Percentiles rank a stretch among this genome's conserved stretches.
phyloP scores from a whole-genome alignment of 2,888 invertebrate species.

The Leptura quadrifasciata region DNA sequence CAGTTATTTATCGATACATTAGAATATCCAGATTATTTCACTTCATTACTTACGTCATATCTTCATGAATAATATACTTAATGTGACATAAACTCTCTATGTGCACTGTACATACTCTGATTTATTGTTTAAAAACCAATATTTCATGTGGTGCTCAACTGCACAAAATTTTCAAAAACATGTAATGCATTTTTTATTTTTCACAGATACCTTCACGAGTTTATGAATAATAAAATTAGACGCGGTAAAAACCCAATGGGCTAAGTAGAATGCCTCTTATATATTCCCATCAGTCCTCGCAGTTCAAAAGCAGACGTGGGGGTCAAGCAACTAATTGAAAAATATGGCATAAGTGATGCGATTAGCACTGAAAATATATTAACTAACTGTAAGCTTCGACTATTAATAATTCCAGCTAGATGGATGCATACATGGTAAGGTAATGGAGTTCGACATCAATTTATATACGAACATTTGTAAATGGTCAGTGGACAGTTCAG shows the following conservation, averaged over 20 bases:
- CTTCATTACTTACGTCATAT: not conserved
- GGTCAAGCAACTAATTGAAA: slow-evolving; percentile 63
- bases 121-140: not conserved
- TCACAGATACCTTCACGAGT: not conserved
- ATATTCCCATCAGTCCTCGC: slow-evolving; percentile 35
- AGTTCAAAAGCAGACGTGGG: slow-evolving; percentile 60
- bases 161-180: not conserved
- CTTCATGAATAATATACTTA: not conserved
- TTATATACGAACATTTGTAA: slow-evolving; percentile 31
- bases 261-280: slow-evolving; percentile 10
- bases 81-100: not conserved
- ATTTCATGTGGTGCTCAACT: not conserved
- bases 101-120: not conserved
- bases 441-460: slow-evolving; percentile 56
- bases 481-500: slow-evolving; percentile 33
- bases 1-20: too few species aligned
- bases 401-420: slow-evolving; percentile 57
- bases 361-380: slow-evolving; percentile 64
- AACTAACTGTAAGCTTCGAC: slow-evolving; percentile 55
- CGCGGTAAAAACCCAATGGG: slow-evolving; percentile 17
- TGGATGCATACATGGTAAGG: slow-evolving; percentile 54
- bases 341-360: slow-evolving; percentile 63
- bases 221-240: slow-evolving; percentile 37
- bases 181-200: not conserved
- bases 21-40: too few species aligned